phyloP scores from a whole-genome alignment of 1,140 invertebrate species.

The Ceratosolen fusciceps region DNA sequence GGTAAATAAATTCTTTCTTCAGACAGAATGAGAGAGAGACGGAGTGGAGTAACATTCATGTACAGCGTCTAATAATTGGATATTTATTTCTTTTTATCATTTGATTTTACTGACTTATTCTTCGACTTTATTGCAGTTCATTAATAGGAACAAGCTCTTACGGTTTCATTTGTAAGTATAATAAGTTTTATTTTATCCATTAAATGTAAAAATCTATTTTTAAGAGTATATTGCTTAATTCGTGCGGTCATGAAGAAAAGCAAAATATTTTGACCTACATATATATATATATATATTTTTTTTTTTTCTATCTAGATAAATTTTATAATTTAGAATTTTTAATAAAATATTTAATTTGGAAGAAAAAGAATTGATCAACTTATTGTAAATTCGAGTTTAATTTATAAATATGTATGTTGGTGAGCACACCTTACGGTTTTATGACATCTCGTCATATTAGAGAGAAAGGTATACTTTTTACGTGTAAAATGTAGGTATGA shows the following conservation, averaged over 20 bases:
- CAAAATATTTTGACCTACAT: not conserved
- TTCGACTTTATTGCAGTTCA: not conserved
- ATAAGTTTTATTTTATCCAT: not conserved
- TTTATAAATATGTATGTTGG: not conserved
- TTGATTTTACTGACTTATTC: not conserved
- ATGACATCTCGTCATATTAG: not conserved
- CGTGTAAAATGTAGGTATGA: not conserved
- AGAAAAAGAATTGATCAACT: not conserved
- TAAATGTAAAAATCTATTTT: not conserved
- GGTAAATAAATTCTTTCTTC: not conserved
- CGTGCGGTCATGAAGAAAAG: not conserved
- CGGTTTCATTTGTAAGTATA: not conserved
- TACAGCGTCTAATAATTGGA: not conserved
- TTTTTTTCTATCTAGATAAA: not conserved
- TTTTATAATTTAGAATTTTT: too few species aligned
- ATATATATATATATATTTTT: slow-evolving; percentile 7
- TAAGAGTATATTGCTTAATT: not conserved
- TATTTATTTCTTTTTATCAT: slow-evolving; percentile 3
- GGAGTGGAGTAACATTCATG: too few species aligned
- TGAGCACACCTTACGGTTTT: not conserved
- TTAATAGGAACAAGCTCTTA: not conserved
- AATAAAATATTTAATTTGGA: not conserved
- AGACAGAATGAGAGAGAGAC: too few species aligned
- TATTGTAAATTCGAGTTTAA: not conserved
- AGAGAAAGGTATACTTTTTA: not conserved